Conservation (phyloP, 2,113 vertebrate genomes). For the Zosterops pallidus region DNA sequence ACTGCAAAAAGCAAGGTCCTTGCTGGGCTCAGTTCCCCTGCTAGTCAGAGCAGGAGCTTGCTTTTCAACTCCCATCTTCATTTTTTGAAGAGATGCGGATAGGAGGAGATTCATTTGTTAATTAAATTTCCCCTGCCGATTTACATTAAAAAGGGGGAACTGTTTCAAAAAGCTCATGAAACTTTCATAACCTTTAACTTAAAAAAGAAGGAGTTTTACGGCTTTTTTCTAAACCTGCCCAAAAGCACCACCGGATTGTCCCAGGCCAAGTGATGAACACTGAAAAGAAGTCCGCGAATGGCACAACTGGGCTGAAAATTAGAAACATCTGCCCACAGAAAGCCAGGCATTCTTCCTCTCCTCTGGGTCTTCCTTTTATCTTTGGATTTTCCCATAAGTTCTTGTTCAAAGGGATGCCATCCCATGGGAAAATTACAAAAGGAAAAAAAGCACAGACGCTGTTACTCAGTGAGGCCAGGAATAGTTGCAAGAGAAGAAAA, state of each 20-base stretch:
- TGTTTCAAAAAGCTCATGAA: neutral
- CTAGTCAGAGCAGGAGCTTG: neutral
- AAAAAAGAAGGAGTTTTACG: neutral
- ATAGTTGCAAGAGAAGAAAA: conserved; percentile 60
- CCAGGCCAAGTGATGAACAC: neutral
- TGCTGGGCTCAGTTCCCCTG: neutral
- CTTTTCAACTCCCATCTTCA: neutral
- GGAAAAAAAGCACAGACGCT: conserved; percentile 1
- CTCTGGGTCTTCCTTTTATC: conserved; percentile 16
- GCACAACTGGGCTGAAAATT: neutral
- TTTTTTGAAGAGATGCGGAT: neutral
- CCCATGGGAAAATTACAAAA: conserved; percentile 43
- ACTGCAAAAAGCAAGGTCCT: neutral
- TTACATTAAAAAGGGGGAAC: conserved; percentile 35
- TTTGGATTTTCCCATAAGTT: conserved; percentile 34
- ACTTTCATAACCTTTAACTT: conserved; percentile 30
- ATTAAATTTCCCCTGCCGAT: conserved; percentile 25
- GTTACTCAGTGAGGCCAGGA: conserved; percentile 49
- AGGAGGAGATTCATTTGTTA: conserved; percentile 4
- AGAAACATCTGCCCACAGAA: neutral
- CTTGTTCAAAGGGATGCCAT: conserved; percentile 27
- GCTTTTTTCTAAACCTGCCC: conserved; percentile 21
- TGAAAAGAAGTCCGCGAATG: neutral
- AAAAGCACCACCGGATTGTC: conserved; percentile 23
- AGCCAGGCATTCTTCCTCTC: neutral